Percentiles rank a stretch among this genome's conserved stretches.
phyloP scores from a whole-genome alignment of 2,888 invertebrate species.

The Drosophila mettleri region DNA sequence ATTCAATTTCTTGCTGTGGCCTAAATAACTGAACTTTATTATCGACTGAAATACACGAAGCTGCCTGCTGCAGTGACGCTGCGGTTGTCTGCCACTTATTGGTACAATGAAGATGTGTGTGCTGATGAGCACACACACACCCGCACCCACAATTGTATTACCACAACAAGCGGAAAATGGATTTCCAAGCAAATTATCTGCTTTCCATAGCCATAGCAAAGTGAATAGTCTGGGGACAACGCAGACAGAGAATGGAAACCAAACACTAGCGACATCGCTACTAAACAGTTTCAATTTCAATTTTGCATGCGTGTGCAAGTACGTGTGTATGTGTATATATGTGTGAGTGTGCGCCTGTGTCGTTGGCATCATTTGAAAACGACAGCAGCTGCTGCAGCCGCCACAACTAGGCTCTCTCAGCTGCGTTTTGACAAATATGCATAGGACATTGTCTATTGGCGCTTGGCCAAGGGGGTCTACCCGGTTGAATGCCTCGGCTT shows the following conservation, averaged over 20 bases:
- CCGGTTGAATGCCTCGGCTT: slow-evolving; percentile 49
- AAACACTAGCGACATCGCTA: slow-evolving; percentile 40
- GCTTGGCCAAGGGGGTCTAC: slow-evolving; percentile 48
- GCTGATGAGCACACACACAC: slow-evolving; percentile 10
- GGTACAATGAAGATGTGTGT: slow-evolving; percentile 46
- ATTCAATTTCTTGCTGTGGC: neutral
- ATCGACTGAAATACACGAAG: slow-evolving; percentile 21
- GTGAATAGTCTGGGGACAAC: slow-evolving; percentile 27
- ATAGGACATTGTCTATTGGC: slow-evolving; percentile 75
- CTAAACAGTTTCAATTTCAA: slow-evolving; percentile 76
- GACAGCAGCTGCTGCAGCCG: slow-evolving; percentile 29
- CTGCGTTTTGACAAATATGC: slow-evolving; percentile 71
- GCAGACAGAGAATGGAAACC: slow-evolving; percentile 16
- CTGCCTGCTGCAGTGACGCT: slow-evolving; percentile 8
- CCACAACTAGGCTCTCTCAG: slow-evolving; percentile 53
- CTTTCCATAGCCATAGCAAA: slow-evolving; percentile 44
- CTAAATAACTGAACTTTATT: neutral
- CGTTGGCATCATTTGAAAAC: slow-evolving; percentile 39
- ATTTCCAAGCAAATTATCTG: slow-evolving; percentile 81
- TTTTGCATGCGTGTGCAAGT: slow-evolving; percentile 22
- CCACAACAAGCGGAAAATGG: slow-evolving; percentile 79
- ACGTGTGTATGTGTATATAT: slow-evolving; percentile 6
- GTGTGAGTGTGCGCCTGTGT: slow-evolving; percentile 10
- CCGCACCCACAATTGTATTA: slow-evolving; percentile 16
- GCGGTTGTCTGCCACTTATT: slow-evolving; percentile 35